phyloP scores from a whole-genome alignment of 2,888 invertebrate species.

The Monopis laevigella region DNA sequence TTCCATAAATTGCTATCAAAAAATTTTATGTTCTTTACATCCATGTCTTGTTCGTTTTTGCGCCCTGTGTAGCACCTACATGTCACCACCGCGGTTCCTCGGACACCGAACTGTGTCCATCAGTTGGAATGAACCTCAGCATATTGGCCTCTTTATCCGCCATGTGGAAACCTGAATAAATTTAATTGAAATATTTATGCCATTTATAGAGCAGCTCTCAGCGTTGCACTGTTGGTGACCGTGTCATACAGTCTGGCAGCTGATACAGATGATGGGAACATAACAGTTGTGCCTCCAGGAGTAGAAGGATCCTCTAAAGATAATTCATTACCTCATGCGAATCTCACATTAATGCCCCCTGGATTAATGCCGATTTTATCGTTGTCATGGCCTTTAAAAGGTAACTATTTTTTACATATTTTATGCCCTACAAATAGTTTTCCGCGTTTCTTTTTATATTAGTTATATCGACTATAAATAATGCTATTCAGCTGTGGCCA shows the following conservation, averaged over 20 bases:
- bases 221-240: conserved; percentile 57
- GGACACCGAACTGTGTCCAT: neutral
- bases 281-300: conserved; percentile 12
- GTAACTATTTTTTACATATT: conserved; percentile 32
- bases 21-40: too few species aligned
- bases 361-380: conserved; percentile 33
- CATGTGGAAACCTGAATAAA: neutral
- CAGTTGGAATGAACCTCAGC: neutral
- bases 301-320: conserved; percentile 6
- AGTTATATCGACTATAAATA: too few species aligned
- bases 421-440: too few species aligned
- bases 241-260: conserved; percentile 57
- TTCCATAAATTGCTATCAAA: too few species aligned
- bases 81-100: too few species aligned
- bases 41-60: too few species aligned
- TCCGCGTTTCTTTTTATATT: too few species aligned
- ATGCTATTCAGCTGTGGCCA: too few species aligned
- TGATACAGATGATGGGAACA: conserved; percentile 24
- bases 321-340: conserved; percentile 19
- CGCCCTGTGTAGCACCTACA: too few species aligned
- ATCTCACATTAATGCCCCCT: conserved; percentile 23
- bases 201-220: conserved; percentile 47
- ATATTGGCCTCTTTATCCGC: neutral
- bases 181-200: neutral
- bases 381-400: conserved; percentile 49